Evolutionary conservation across 2,888 invertebrate genomes (phyloP).

Genomic region (Eupithecia subumbrata): DNA sequence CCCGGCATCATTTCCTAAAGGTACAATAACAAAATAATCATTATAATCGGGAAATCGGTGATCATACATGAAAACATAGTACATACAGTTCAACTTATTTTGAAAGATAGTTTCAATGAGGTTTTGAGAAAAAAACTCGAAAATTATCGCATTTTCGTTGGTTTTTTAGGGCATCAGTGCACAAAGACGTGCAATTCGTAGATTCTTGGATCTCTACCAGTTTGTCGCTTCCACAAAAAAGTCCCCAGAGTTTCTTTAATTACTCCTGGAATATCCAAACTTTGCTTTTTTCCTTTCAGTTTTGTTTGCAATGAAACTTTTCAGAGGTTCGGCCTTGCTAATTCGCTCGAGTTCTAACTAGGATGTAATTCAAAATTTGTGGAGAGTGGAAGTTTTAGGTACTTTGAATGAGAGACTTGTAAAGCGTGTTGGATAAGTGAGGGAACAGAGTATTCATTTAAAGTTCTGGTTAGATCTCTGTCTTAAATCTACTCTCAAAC

Average conservation of each 20-base stretch:
- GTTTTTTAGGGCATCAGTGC: neutral
- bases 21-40: no score
- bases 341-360: constrained; percentile 12
- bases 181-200: constrained; percentile 10
- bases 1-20: no score
- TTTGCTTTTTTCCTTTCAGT: constrained; percentile 16
- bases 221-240: constrained; percentile 20
- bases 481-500: neutral
- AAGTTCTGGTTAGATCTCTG: neutral
- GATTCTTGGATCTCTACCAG: constrained; percentile 16
- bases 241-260: constrained; percentile 21
- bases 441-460: neutral
- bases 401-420: neutral
- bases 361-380: constrained; percentile 9
- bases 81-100: no score
- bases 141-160: neutral
- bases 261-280: constrained; percentile 22
- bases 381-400: neutral
- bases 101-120: neutral
- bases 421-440: neutral
- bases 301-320: constrained; percentile 25
- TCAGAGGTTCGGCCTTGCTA: constrained; percentile 17
- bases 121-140: neutral
- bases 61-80: no score
- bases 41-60: no score